Percentiles rank a stretch among this genome's conserved stretches.
These are phyloP conservation scores for Petrocephalus zakoni DNA, from an alignment of 2,113 vertebrate genomes.

Conservation along the genomic window DNA sequence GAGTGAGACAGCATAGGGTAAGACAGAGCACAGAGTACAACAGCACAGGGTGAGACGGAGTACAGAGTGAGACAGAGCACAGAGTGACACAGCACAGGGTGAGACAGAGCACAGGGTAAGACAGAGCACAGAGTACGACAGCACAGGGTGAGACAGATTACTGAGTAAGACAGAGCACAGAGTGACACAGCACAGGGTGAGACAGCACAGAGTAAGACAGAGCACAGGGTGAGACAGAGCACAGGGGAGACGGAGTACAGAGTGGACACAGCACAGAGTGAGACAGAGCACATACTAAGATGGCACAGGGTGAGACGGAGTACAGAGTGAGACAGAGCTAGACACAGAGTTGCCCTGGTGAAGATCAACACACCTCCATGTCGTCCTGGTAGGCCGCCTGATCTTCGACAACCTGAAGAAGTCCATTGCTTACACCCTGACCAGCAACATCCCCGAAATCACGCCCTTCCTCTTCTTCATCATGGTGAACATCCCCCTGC, in stretches of 20 bases:
- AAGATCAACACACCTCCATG: neutral
- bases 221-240: neutral
- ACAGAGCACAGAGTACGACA: neutral
- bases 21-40: neutral
- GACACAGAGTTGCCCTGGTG: neutral
- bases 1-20: neutral
- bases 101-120: neutral
- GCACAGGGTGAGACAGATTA: neutral
- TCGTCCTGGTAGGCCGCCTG: constrained; percentile 67
- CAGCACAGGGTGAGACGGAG: neutral
- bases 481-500: constrained; percentile 83
- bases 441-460: constrained; percentile 91
- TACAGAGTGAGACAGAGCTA: neutral
- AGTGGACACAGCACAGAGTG: too few species aligned
- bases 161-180: too few species aligned
- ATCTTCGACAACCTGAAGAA: constrained; percentile 92
- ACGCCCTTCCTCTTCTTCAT: constrained; percentile 89
- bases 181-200: too few species aligned
- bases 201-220: too few species aligned
- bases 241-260: too few species aligned
- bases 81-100: neutral
- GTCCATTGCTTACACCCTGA: constrained; percentile 86
- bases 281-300: too few species aligned
- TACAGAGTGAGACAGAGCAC: too few species aligned
- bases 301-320: too few species aligned